Base-by-base conservation (phyloP, 2,113 vertebrate genomes). In the Misgurnus anguillicaudatus region DNA sequence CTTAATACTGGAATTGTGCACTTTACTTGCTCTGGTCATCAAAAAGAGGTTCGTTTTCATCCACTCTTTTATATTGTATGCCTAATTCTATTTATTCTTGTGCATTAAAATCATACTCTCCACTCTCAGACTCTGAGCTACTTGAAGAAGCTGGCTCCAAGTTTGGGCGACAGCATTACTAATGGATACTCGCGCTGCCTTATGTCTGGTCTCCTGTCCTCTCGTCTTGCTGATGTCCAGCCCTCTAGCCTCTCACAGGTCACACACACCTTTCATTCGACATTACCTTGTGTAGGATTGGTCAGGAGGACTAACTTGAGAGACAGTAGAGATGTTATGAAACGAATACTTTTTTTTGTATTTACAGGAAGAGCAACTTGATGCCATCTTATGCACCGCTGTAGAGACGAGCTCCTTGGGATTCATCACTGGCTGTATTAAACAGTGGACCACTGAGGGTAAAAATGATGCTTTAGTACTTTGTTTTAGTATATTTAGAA, bases 21-120 rank as follows among this genome's bases (percentile, higher is more conserved):
- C 81, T 51, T 98, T 81, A 95, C 95, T 80, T 98, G 97, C 85
- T 94, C 92, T 41, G 95, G 96, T n/a, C 94, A 98, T 92, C 97
- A 97, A 86, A 99, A 97, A 80, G 94, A 99, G 95, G 97, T 94
- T 87, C 85, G 89, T 83, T 48, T 82, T 64, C 53, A 9, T 6
- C 24, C 60, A n/a, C 10, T 16, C 16, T 42, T 42, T 42, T 42
- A 51, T 63, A 11, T 61, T 36, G 2, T 7, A n/a, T 61, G 10
- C 11, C 68, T 21, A 17, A 24, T 68, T 14, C 76, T 10, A 8
- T 64, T 75, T 7, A 13, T 31, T 2, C 0, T 45, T 9, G 21
- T n/a, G 4, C 0, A 16, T 53, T 75, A 3, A 51, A 41, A 6
- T 73, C 9, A 65, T 42, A 47, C 17, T 36, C 3, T 48, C 61